Evolutionary conservation across 2,797 vertebrate species (phyloP), one percentile per base, ranked within the genome.

Genomic region (Coranthus polyacanthus): DNA sequence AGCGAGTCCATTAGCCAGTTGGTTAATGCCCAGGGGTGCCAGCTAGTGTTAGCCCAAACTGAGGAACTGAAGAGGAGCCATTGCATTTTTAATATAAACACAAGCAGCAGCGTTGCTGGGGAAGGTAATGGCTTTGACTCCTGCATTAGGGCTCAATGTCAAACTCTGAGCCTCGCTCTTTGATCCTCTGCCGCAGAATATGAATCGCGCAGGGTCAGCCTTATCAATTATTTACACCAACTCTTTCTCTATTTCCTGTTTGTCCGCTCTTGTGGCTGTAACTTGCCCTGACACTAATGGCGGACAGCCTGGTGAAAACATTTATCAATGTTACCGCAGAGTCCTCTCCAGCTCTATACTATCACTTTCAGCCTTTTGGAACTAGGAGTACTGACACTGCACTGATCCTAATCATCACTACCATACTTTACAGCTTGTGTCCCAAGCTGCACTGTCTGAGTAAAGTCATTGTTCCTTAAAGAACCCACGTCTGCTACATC

Each of bases 181-280:
- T 91, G 86, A 88, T 92, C 89, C 72, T 90, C 60, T 84, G 82
- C 86, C 26, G 76, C 86, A 86, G 85, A 91, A 92, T 89, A 83
- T 84, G 86, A 91, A 92, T 85, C 72, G 61, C 61, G 86, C 84
- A 78, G 88, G 80, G 91, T 84, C 90, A 86, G 88, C 77, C 69
- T 77, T 91, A 87, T 94, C 90, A 92, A 94, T 93, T 93, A 93
- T 90, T 94, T 93, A 93, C 82, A 75, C 75, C 37, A 78, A 18
- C 80, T 87, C 87, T 89, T 88, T 69, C 67, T 85, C 66, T 64
- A 53, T 90, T 92, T 94, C 79, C 90, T 92, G 86, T 91, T 93
- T 92, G 88, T 82, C 84, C 84, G 83, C 81, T 85, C 61, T 75
- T 76, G 70, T 75, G 86, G 89, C 83, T 79, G 71, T 91, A 93